Evolutionary conservation across 2,113 vertebrate genomes (phyloP).

Genomic region (Mesocricetus auratus): DNA sequence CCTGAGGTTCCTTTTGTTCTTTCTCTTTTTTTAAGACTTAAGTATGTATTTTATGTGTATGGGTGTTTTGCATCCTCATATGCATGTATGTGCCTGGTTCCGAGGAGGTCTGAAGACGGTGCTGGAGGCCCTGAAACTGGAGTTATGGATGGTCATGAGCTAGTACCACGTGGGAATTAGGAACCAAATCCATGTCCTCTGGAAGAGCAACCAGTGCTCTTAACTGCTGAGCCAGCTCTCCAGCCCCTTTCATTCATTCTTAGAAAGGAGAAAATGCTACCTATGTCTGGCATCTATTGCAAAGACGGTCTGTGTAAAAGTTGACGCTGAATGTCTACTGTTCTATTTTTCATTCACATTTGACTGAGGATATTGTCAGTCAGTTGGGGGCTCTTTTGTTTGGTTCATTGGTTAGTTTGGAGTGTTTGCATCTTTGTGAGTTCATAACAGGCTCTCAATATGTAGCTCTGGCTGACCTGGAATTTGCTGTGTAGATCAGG

Average conservation of each 20-base stretch:
- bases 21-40: not conserved
- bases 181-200: not conserved
- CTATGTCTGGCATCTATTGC: not conserved
- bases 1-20: not conserved
- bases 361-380: not conserved
- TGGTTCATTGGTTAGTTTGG: not conserved
- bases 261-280: slow-evolving; percentile 2
- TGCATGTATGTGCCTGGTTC: not conserved
- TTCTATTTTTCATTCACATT: not conserved
- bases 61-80: not conserved
- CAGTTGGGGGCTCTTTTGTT: not conserved
- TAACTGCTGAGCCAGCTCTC: not conserved
- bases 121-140: not conserved
- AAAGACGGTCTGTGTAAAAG: not conserved
- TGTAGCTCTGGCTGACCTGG: not conserved
- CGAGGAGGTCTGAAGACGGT: not conserved
- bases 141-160: not conserved
- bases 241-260: not conserved
- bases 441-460: not conserved
- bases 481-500: not conserved
- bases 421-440: not conserved
- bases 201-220: not conserved
- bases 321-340: not conserved
- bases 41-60: not conserved
- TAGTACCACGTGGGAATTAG: not conserved